Percentiles rank a stretch among this genome's conserved stretches.
Conservation (phyloP, 2,113 vertebrate genomes). For the Crotalus helleri region DNA sequence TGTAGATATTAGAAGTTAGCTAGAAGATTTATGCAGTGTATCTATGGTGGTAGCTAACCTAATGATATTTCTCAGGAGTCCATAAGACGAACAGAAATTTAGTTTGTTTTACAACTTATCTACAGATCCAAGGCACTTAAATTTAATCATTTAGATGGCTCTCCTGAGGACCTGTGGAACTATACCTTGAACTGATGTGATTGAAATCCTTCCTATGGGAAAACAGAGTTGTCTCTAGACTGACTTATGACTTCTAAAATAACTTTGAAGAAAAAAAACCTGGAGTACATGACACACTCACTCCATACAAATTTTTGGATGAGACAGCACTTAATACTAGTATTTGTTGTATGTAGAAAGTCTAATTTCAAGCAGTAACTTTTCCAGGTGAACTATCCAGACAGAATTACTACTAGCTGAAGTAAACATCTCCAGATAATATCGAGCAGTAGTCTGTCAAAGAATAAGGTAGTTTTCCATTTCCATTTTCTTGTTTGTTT, state of each 20-base stretch:
- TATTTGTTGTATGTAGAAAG: background rate
- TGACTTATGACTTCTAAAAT: background rate
- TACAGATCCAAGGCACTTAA: background rate
- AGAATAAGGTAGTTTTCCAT: background rate
- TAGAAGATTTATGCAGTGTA: background rate
- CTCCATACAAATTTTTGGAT: background rate
- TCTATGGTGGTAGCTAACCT: background rate
- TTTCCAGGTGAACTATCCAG: background rate
- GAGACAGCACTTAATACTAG: background rate
- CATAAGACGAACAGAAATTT: background rate
- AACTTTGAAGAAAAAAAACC: background rate
- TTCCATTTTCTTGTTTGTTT: background rate
- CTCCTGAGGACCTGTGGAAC: background rate
- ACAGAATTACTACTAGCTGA: background rate
- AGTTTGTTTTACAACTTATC: background rate
- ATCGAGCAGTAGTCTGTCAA: background rate
- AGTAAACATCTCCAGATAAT: background rate
- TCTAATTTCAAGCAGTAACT: background rate
- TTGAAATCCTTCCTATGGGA: background rate
- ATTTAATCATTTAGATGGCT: background rate
- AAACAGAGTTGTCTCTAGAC: background rate
- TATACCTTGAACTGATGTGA: background rate
- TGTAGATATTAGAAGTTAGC: background rate
- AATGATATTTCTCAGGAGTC: background rate
- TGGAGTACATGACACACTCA: background rate